Evolutionary conservation across 2,888 invertebrate genomes (phyloP), one percentile per base, ranked within the genome.

Genomic region (Tanytarsus gracilentus): DNA sequence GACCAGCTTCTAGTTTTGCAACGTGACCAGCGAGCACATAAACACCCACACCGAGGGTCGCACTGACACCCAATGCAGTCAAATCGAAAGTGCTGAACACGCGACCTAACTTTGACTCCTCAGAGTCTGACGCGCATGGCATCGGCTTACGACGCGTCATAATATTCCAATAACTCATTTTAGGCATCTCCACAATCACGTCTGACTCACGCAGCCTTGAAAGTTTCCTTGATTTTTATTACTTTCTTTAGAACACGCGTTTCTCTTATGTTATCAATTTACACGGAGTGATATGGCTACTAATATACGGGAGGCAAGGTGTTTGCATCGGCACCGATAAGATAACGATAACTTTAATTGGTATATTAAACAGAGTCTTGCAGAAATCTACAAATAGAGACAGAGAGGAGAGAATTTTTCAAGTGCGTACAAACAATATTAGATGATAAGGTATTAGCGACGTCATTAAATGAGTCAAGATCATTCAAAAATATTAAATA

Each of bases 1-100:
- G 95, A 0, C 95, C 95, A 0, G 92, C 87, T 21, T 79, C 76
- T 62, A 79, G 77, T 67, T 81, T 79, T 1, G 90, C 86, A 52
- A 90, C 89, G 58, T 84, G 79, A 4, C 91, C 91, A 52, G 88
- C 85, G 63, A 94, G 74, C 4, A 94, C 88, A 72, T 93, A 93
- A 61, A 93, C 85, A 11, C 94, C 94, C 4, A 92, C 86, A n/a
- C 89, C 89, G 59, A 95, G 77, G 0, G 88, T 87, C 64, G 86
- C 84, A 63, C 88, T 88, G 63, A 88, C 79, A 7, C 85, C 93
- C 48, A 94, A 71, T 1, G 86, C 84, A 0, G 88, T 87, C 62
- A 94, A 75, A 71, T 94, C 92, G 64, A 69, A 72, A 5, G 73
- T 64, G 4, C 70, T 69, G 39, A 73, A 64, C 4, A 72, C 69